Base-by-base conservation (phyloP, 2,113 vertebrate genomes). In the Grus americana region DNA sequence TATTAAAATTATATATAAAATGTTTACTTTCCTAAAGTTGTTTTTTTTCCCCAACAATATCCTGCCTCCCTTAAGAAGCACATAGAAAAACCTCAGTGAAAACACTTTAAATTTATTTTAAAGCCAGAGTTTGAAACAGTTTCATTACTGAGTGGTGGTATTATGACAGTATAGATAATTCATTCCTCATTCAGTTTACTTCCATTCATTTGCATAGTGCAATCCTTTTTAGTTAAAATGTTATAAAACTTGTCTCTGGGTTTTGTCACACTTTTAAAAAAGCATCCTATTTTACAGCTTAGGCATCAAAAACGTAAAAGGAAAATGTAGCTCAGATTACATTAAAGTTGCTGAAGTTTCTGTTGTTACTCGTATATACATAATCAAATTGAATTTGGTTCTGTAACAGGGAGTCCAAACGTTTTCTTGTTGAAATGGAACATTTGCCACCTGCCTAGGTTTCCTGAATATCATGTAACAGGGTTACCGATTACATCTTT, bases 241-340 rank as follows among this genome's bases (percentile, higher is more conserved):
- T 87, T 95, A 76, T 82, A 93, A 95, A 82, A 96, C 66, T 91
- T 76, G 80, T 91, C 84, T 91, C 9, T 1, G 49, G 73, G 54
- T 92, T 95, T 87, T 95, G 96, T 91, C 91, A 92, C 73, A 66
- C 76, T 95, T 94, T 75, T 46, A 40, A 62, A 95, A 95, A 94
- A 81, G 27, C 89, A 54, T 86, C 66, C 27, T 47, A 42, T 91
- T 94, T 95, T 92, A 95, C 66, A 92, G 67, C 50, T 90, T 58
- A 85, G 62, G 84, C 87, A 93, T 82, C 80, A 66, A 79, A 58
- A 91, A 44, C 1, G 0, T 66, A n/a, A 90, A 95, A 72, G 78
- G 50, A 68, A 90, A 95, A 72, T 21, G 74, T 7, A 84, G 80
- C 83, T 86, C 40, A 78, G 88, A 89, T 91, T 75, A 70, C 67